Conservation (phyloP, 2,113 vertebrate species). For the Rhegmatorhina hoffmannsi region DNA sequence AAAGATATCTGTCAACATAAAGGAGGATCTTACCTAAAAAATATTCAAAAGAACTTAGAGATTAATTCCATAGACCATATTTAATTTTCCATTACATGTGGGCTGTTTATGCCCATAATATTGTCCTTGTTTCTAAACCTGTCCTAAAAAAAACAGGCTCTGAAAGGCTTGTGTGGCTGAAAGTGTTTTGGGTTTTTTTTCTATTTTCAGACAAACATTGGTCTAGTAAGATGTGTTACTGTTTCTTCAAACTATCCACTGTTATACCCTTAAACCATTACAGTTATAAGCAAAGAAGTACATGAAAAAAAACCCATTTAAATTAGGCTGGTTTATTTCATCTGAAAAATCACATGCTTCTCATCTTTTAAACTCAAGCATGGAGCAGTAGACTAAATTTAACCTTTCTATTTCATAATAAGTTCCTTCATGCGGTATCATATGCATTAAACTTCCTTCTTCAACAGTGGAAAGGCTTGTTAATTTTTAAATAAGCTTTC, state of each 20-base stretch:
- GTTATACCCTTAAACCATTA: not conserved
- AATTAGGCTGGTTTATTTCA: not conserved
- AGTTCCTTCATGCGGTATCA: not conserved
- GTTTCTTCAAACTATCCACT: not conserved
- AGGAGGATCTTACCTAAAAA: not conserved
- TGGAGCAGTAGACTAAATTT: not conserved
- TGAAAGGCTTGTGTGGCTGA: not conserved
- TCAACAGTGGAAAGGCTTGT: not conserved
- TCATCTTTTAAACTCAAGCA: not conserved
- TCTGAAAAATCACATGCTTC: not conserved
- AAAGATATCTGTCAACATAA: not conserved
- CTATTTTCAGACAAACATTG: not conserved
- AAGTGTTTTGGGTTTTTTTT: fast-evolving
- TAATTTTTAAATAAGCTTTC: slow-evolving; percentile 25
- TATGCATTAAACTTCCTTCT: not conserved
- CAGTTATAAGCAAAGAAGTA: not conserved
- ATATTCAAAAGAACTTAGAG: not conserved
- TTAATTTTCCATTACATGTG: not conserved
- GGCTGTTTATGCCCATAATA: not conserved
- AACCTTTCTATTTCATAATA: not conserved
- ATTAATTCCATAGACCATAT: not conserved
- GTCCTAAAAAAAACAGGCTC: not conserved
- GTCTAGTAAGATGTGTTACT: not conserved
- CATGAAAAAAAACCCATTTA: not conserved
- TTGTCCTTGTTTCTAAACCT: not conserved